Evolutionary conservation across 2,113 vertebrate species (phyloP), one percentile per base, ranked within the genome.

Genomic region (Ahaetulla prasina): DNA sequence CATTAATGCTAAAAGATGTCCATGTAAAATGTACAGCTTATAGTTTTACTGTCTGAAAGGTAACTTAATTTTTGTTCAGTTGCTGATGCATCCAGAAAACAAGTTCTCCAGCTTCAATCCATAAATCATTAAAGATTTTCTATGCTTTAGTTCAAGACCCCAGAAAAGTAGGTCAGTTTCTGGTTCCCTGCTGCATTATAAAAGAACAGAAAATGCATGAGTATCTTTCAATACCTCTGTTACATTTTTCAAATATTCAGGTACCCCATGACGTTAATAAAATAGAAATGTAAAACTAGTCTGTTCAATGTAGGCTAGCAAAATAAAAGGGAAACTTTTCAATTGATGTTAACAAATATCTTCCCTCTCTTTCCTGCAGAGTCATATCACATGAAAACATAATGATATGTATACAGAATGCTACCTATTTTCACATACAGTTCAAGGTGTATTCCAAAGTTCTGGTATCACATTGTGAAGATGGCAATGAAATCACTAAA

Each of bases 1-100:
- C 92, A 88, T 93, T 90, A 92, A 53, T 93, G 92, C 45, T 95
- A 89, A 68, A 55, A 93, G 88, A 92, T 90, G n/a, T 22, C 74
- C 7, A 43, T 12, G 85, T 68, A 68, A 90, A 89, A 93, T 91
- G 91, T 25, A 43, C 30, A 89, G 87, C 92, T 94, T 91, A n/a
- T 23, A 39, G 85, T 92, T 94, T 93, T 94, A 52, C 49, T 93
- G 49, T 80, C 52, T 86, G 90, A 60, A 90, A 91, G 54, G 87
- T 84, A 90, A 60, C 89, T 89, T 53, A 86, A 49, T 30, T 94
- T 94, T 95, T 55, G 87, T 92, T 89, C 91, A 1, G 89, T 47
- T 54, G 74, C 52, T 85, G 93, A 89, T 27, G 23, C 55, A 91
- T 27, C 55, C 63, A 74, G 91, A 18, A 91, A 85, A 52, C 93